Conservation (phyloP, 2,888 invertebrate species). For the Matsumyia berberina region DNA sequence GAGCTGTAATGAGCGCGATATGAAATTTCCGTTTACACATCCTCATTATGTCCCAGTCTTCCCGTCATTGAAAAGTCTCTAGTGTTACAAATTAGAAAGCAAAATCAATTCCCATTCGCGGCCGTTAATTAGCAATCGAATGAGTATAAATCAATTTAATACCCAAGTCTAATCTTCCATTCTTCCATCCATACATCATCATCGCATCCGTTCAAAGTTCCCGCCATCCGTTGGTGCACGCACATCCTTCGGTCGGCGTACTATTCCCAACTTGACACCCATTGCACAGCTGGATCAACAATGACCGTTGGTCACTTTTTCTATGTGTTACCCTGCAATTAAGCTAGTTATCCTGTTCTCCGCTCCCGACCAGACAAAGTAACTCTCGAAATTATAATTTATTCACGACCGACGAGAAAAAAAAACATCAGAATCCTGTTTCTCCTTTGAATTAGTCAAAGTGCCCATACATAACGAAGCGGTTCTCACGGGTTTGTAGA, state of each 20-base stretch:
- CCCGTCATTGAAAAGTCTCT: too few species aligned
- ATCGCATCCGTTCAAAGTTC: slow-evolving; percentile 43
- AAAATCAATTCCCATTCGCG: not conserved
- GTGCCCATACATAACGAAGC: slow-evolving; percentile 73
- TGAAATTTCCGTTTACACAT: too few species aligned
- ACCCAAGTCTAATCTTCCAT: not conserved
- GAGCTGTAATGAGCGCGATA: too few species aligned
- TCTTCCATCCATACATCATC: not conserved
- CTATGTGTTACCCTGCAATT: slow-evolving; percentile 69
- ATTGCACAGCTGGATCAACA: slow-evolving; percentile 70
- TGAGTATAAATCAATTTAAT: slow-evolving; percentile 11
- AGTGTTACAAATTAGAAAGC: too few species aligned
- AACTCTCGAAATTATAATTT: slow-evolving; percentile 64
- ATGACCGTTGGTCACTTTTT: slow-evolving; percentile 70
- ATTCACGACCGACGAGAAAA: slow-evolving; percentile 36
- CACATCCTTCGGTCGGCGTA: slow-evolving; percentile 46
- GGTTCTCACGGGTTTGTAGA: slow-evolving; percentile 64
- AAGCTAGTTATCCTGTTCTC: slow-evolving; percentile 63
- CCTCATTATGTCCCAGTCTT: too few species aligned
- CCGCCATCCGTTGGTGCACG: slow-evolving; percentile 50
- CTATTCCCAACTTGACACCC: slow-evolving; percentile 29
- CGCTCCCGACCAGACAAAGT: slow-evolving; percentile 44
- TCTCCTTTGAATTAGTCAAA: slow-evolving; percentile 59
- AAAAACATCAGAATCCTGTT: slow-evolving; percentile 58
- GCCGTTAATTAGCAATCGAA: slow-evolving; percentile 4